These are phyloP conservation scores for Anableps anableps DNA, from an alignment of 2,797 vertebrate species.

Conservation along the genomic window DNA sequence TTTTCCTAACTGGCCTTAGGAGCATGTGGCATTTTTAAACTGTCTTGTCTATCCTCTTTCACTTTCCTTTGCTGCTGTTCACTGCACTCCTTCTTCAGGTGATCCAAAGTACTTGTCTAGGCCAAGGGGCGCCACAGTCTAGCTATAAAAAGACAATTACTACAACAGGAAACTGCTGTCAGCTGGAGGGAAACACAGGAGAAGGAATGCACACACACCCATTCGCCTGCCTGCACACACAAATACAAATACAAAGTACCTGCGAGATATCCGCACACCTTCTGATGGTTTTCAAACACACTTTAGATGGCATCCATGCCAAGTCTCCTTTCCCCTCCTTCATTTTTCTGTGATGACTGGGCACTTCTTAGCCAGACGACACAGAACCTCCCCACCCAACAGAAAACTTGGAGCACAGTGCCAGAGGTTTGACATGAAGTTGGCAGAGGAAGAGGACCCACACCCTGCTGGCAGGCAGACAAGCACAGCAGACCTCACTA, in stretches of 20 bases:
- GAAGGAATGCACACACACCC: constrained; percentile 57
- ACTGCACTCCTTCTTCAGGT: constrained; percentile 37
- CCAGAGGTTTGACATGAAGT: constrained; percentile 53
- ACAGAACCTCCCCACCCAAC: constrained; percentile 61
- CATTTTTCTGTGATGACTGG: constrained; percentile 52
- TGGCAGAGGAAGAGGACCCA: constrained; percentile 68
- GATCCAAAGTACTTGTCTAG: constrained; percentile 37
- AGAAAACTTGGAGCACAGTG: constrained; percentile 40
- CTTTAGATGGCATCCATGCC: constrained; percentile 24
- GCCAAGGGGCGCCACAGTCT: constrained; percentile 46
- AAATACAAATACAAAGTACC: constrained; percentile 18
- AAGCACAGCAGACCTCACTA: constrained; percentile 50
- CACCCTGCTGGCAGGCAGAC: constrained; percentile 59
- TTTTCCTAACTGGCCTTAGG: constrained; percentile 19
- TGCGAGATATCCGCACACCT: constrained; percentile 16
- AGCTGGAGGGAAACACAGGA: constrained; percentile 55
- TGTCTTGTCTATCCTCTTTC: constrained; percentile 20
- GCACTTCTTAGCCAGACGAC: constrained; percentile 58
- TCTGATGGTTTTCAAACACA: constrained; percentile 17
- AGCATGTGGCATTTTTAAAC: constrained; percentile 16
- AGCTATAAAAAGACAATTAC: constrained; percentile 69
- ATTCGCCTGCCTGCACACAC: constrained; percentile 26
- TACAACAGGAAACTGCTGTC: constrained; percentile 71
- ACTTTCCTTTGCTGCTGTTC: constrained; percentile 29
- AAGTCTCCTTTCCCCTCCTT: constrained; percentile 33